Percentiles rank a stretch among this genome's conserved stretches.
Evolutionary conservation across 2,797 vertebrate genomes (phyloP).

Genomic region (Perdix hodgsoniae): DNA sequence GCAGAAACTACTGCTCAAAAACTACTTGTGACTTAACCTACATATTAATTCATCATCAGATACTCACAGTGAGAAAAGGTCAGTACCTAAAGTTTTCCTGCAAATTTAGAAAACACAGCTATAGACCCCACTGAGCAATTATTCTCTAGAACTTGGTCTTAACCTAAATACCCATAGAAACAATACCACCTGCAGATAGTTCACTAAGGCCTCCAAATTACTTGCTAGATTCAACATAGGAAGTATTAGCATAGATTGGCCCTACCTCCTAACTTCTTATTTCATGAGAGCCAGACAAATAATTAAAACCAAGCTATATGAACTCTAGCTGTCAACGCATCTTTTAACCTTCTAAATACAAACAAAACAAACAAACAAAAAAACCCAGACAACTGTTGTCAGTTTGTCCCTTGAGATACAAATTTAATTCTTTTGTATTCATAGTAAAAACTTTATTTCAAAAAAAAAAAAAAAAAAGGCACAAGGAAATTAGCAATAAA

Average conservation of each 20-base stretch:
- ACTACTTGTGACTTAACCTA: not conserved
- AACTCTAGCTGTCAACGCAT: not conserved
- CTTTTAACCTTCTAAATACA: not conserved
- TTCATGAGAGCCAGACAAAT: not conserved
- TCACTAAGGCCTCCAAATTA: rapidly evolving
- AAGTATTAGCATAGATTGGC: not conserved
- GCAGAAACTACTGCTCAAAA: not conserved
- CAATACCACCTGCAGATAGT: not conserved
- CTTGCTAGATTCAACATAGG: not conserved
- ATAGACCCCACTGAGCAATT: not conserved
- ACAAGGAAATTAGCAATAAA: not conserved
- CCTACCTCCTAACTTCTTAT: not conserved
- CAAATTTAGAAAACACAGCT: not conserved
- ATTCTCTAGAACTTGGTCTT: not conserved
- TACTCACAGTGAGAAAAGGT: not conserved
- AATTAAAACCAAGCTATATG: not conserved
- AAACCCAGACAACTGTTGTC: too few relatives aligned
- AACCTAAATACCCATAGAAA: not conserved
- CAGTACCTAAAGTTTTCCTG: not conserved
- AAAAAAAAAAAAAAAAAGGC: too few relatives aligned
- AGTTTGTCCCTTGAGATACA: not conserved
- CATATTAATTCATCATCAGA: not conserved
- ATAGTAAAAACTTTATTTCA: not conserved
- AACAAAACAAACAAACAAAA: not conserved
- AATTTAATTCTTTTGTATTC: not conserved